Evolutionary conservation across 1,140 invertebrate genomes (phyloP).

Genomic region (Ceratosolen solmsi): DNA sequence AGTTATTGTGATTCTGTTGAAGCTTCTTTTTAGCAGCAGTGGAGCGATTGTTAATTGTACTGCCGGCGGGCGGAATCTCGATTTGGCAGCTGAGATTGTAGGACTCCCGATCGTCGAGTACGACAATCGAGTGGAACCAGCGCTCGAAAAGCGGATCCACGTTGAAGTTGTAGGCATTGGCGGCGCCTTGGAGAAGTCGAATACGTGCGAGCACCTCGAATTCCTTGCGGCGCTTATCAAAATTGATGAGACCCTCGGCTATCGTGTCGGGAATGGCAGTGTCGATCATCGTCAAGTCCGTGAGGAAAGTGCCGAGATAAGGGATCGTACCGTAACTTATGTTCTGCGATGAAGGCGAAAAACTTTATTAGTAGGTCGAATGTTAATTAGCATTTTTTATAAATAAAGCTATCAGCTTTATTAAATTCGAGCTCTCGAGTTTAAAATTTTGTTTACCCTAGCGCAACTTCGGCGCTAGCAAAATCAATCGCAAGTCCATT

Average conservation of each 20-base stretch:
- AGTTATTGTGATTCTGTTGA: conserved; percentile 58
- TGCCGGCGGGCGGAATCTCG: conserved; percentile 79
- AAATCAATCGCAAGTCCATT: too few relatives aligned
- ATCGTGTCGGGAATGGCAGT: conserved; percentile 94
- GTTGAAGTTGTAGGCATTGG: conserved; percentile 93
- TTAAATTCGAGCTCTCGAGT: too few relatives aligned
- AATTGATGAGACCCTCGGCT: conserved; percentile 93
- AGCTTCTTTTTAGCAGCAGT: conserved; percentile 63
- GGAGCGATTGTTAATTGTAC: conserved; percentile 64
- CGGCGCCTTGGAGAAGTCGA: conserved; percentile 96
- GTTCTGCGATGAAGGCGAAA: conserved; percentile 67
- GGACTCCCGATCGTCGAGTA: conserved; percentile 92
- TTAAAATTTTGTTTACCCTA: too few relatives aligned
- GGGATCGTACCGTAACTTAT: conserved; percentile 97
- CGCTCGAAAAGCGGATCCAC: conserved; percentile 88
- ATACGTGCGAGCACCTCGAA: conserved; percentile 99
- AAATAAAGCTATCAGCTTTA: too few relatives aligned
- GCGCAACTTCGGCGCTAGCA: too few relatives aligned
- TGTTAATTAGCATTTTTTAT: background rate
- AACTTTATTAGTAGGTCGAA: background rate
- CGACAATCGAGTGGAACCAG: conserved; percentile 93
- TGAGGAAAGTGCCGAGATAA: conserved; percentile 97
- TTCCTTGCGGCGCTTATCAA: conserved; percentile 98
- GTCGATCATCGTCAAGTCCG: conserved; percentile 99
- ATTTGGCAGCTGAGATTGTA: conserved; percentile 93